Conservation (phyloP, 2,888 invertebrate genomes). For the Chymomyza fuscimana region DNA sequence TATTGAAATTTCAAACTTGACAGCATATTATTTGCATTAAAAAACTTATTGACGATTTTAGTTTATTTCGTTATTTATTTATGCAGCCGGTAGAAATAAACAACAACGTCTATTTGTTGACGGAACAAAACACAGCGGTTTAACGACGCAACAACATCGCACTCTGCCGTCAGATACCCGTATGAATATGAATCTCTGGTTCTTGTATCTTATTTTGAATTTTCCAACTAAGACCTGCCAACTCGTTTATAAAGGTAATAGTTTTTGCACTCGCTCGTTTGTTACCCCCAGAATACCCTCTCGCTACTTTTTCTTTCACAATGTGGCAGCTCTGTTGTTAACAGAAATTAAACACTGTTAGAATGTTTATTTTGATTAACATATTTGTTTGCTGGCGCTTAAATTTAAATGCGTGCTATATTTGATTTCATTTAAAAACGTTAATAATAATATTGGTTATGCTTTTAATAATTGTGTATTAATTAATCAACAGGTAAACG, state of each 20-base stretch:
- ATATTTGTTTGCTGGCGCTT: too few species aligned
- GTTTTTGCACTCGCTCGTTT: too few species aligned
- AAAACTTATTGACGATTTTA: neutral
- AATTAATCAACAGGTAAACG: too few species aligned
- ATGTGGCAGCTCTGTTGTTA: neutral
- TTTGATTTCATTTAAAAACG: too few species aligned
- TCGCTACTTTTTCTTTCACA: too few species aligned
- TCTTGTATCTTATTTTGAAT: neutral
- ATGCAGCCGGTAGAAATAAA: neutral
- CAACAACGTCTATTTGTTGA: neutral
- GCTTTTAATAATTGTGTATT: too few species aligned
- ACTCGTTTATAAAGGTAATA: too few species aligned
- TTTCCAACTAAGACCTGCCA: neutral
- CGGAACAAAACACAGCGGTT: neutral
- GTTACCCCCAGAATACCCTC: too few species aligned
- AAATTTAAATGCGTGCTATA: too few species aligned
- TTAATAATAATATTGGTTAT: too few species aligned
- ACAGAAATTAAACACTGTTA: too few species aligned
- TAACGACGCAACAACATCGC: neutral
- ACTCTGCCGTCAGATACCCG: neutral
- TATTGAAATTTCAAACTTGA: neutral
- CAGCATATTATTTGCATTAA: neutral
- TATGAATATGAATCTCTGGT: neutral
- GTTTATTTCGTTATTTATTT: neutral
- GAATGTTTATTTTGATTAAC: too few species aligned